Base-by-base conservation (phyloP, 2,797 vertebrate genomes). In the Anguilla pacifica region DNA sequence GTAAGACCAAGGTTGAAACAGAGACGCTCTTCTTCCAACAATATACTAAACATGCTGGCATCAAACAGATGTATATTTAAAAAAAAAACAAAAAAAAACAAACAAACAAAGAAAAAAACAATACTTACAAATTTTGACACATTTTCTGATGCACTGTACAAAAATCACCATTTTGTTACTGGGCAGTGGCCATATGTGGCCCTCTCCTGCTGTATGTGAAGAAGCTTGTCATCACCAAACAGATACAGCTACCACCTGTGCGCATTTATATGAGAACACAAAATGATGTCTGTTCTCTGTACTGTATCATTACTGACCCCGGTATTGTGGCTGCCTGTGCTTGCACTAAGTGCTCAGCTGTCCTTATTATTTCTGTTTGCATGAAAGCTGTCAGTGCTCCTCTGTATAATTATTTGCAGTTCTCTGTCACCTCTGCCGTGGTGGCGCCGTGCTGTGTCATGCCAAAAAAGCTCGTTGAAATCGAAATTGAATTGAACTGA, bases 391-490 rank as follows among this genome's bases (percentile, higher is more conserved):
- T 74, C 31, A 74, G 31, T 74, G 3, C n/a, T 74, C 31, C 13
- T 13, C 72, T 15, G 72, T 22, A 17, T 72, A 72, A 72, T 72
- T 31, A 31, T 72, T 10, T 31, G 28, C 25, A 0, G 67, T 10
- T 31, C 35, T 35, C 31, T 74, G 72, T 0, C 72, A 74, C 31
- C 72, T 35, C 72, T 74, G 28, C 31, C 17, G 15, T 39, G 31
- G 72, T 10, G 39, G 17, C 11, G 4, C 28, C 2, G 72, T 17
- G 28, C 72, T 35, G 19, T 74, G 31, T 39, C 72, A 74, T 39
- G 10, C 72, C 28, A 74, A 35, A 39, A 35, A 74, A 74, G 31
- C 28, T 15, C 13, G 28, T 91, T 89, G 91, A 64, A 93, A 92
- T 39, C 31, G 83, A 64, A 93, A 92, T 39, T 31, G 83, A 86